A percentile compares a stretch with the other conserved stretches of the same genome.
Evolutionary conservation across 30 jellyfish, hydroid and myxozoan species (phyloP).

Genomic region (Nemopilema nomurai): DNA sequence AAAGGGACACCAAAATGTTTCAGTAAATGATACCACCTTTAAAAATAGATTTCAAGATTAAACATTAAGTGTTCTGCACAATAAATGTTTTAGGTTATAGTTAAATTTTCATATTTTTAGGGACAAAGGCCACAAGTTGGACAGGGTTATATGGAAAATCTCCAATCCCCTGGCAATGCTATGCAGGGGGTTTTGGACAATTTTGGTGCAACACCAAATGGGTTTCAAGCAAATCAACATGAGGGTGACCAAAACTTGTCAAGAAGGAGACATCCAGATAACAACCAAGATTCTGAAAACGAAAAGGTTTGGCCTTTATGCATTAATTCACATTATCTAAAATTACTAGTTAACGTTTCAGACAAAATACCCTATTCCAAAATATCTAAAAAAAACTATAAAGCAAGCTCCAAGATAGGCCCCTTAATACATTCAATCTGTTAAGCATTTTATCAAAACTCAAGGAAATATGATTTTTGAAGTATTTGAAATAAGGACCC

Average conservation of each 20-base stretch:
- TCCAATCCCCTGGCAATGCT: constrained; percentile 45
- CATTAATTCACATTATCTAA: too few species aligned
- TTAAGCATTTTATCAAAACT: not conserved
- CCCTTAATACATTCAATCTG: not conserved
- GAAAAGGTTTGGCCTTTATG: not conserved
- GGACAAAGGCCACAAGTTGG: constrained; percentile 35
- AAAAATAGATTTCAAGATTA: too few species aligned
- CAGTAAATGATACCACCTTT: too few species aligned
- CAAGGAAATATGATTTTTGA: too few species aligned
- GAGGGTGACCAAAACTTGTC: not conserved
- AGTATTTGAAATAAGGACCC: too few species aligned
- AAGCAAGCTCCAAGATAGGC: not conserved
- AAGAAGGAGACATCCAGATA: not conserved
- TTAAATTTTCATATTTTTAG: not conserved
- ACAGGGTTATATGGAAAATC: constrained; percentile 61
- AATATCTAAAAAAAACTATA: too few species aligned
- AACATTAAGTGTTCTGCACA: too few species aligned
- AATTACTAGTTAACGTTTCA: too few species aligned
- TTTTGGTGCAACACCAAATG: constrained; percentile 11
- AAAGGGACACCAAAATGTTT: too few species aligned
- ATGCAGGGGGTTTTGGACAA: constrained; percentile 34
- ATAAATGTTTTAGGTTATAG: too few species aligned
- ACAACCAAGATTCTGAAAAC: not conserved
- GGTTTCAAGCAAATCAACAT: not conserved
- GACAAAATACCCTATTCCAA: not conserved